phyloP scores from a whole-genome alignment of 2,888 invertebrate species.

The Merodon equestris region DNA sequence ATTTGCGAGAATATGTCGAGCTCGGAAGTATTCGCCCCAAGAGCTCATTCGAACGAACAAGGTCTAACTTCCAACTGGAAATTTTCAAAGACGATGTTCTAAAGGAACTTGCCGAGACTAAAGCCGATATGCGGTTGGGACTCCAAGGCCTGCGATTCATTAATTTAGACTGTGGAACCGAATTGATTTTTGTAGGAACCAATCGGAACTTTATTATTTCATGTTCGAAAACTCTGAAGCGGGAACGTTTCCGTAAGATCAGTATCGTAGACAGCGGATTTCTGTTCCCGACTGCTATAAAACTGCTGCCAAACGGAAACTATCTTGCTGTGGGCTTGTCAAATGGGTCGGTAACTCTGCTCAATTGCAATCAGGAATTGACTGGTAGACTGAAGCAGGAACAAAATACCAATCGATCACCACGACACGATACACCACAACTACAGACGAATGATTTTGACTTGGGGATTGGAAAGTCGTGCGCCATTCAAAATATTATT shows the following conservation, averaged over 20 bases:
- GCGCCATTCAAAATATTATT: conserved; percentile 78
- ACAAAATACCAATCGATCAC: background rate
- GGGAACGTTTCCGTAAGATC: conserved; percentile 74
- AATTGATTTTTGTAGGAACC: conserved; percentile 75
- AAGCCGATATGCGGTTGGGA: conserved; percentile 69
- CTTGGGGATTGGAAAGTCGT: conserved; percentile 76
- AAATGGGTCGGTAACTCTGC: conserved; percentile 76
- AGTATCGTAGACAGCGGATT: conserved; percentile 75
- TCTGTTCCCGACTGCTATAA: conserved; percentile 76
- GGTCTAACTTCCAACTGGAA: conserved; percentile 76
- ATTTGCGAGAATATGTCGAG: conserved; percentile 74
- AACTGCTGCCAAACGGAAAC: conserved; percentile 74
- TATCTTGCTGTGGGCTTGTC: conserved; percentile 76
- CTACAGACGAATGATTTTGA: conserved; percentile 39
- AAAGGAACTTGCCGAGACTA: conserved; percentile 74
- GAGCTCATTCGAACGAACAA: conserved; percentile 76
- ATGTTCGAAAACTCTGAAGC: conserved; percentile 75
- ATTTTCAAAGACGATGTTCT: conserved; percentile 77
- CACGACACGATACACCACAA: background rate
- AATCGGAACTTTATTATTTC: conserved; percentile 77
- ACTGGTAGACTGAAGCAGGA: conserved; percentile 1
- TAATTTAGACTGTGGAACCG: conserved; percentile 74
- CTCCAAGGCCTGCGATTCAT: conserved; percentile 76
- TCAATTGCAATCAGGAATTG: conserved; percentile 73
- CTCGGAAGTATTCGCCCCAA: conserved; percentile 70